Evolutionary conservation across 2,113 vertebrate species (phyloP).

Genomic region (Leptocoma aspasia): DNA sequence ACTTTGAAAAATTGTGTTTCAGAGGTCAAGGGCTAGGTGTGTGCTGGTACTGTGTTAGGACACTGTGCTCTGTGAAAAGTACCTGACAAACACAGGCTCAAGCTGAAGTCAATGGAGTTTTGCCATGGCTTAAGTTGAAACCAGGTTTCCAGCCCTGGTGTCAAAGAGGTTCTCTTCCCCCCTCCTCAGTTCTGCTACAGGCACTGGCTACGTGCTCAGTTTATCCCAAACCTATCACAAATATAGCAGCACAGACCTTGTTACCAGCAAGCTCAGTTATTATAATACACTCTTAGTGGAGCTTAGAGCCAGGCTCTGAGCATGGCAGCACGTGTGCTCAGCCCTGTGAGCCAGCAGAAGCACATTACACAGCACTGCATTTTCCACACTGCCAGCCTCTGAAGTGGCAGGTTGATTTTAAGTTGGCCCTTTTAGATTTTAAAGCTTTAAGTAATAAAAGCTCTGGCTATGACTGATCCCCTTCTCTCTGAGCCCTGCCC

Average conservation of each 20-base stretch:
- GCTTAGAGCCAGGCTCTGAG: background rate
- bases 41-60: background rate
- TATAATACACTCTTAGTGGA: background rate
- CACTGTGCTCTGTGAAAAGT: background rate
- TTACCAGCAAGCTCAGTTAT: constrained; percentile 28
- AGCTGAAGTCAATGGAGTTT: background rate
- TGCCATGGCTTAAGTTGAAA: background rate
- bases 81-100: background rate
- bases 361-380: background rate
- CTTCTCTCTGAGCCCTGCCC: constrained; percentile 12
- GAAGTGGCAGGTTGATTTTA: background rate
- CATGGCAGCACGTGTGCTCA: background rate
- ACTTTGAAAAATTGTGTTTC: background rate
- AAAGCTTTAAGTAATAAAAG: constrained; percentile 24
- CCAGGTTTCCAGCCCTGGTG: background rate
- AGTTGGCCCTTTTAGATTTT: constrained; percentile 25
- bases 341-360: background rate
- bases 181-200: background rate
- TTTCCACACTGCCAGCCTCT: background rate
- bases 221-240: constrained; percentile 34
- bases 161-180: background rate
- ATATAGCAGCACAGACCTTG: background rate
- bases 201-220: background rate
- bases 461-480: background rate
- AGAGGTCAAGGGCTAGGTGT: background rate